Conservation (phyloP, 1,140 invertebrate genomes). For the Trichonephila clavipes region DNA sequence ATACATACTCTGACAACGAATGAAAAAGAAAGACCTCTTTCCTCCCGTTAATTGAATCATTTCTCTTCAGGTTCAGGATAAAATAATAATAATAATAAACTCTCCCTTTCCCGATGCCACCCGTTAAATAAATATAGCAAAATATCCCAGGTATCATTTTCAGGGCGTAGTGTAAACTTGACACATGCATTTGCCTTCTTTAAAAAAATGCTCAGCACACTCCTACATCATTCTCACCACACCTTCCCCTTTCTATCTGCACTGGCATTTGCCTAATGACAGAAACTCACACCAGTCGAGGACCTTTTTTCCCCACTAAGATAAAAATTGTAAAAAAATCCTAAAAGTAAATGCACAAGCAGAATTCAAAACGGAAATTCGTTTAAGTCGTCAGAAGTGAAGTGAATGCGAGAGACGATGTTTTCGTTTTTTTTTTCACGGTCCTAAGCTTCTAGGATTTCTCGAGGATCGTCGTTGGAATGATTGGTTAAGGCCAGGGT, state of each 20-base stretch:
- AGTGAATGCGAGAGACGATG: too few species aligned
- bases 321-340: neutral
- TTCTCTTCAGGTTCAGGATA: neutral
- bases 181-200: neutral
- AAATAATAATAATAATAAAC: neutral
- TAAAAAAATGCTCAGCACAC: neutral
- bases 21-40: neutral
- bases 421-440: too few species aligned
- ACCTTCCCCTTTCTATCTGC: neutral
- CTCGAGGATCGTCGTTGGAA: too few species aligned
- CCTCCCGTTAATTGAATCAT: neutral
- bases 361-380: neutral
- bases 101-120: neutral
- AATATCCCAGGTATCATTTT: neutral
- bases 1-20: too few species aligned
- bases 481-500: too few species aligned
- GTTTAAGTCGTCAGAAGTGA: neutral
- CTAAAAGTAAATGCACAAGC: neutral
- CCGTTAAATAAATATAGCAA: neutral
- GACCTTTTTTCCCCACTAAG: too few species aligned
- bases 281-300: neutral
- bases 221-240: neutral
- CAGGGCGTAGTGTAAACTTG: conserved; percentile 13
- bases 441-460: too few species aligned
- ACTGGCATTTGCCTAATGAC: neutral